A percentile compares a stretch with the other conserved stretches of the same genome.
Evolutionary conservation across 2,888 invertebrate species (phyloP).

Genomic region (Dusona sp.): DNA sequence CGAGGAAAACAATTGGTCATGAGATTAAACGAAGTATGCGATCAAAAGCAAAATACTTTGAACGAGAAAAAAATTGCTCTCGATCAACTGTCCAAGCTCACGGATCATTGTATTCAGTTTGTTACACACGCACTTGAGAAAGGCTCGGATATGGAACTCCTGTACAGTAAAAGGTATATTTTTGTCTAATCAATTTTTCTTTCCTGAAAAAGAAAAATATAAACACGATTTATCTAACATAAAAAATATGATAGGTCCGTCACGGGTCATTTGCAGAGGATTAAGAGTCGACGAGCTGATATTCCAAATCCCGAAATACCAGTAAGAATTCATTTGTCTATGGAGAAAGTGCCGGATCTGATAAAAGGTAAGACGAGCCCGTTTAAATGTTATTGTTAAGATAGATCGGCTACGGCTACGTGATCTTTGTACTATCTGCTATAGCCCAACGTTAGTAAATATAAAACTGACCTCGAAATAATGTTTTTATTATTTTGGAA

Average conservation of each 20-base stretch:
- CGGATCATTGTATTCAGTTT: slow-evolving; percentile 95
- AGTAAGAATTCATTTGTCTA: slow-evolving; percentile 91
- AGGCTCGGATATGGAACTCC: slow-evolving; percentile 93
- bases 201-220: neutral
- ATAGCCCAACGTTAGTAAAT: too few species aligned
- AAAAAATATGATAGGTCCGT: slow-evolving; percentile 78
- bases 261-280: slow-evolving; percentile 91
- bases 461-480: too few species aligned
- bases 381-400: neutral
- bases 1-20: slow-evolving; percentile 93
- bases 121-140: slow-evolving; percentile 92
- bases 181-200: neutral
- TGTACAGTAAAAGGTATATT: slow-evolving; percentile 92
- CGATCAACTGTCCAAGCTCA: slow-evolving; percentile 92
- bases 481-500: too few species aligned
- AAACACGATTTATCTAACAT: neutral
- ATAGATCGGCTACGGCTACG: too few species aligned
- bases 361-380: slow-evolving; percentile 88
- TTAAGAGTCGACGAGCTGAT: slow-evolving; percentile 93
- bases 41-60: slow-evolving; percentile 91
- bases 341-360: slow-evolving; percentile 93
- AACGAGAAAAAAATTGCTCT: slow-evolving; percentile 94
- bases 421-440: too few species aligned
- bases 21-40: slow-evolving; percentile 92
- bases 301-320: slow-evolving; percentile 96